These are phyloP conservation scores for Chauna torquata DNA, from an alignment of 2,113 vertebrate genomes.

Conservation along the genomic window DNA sequence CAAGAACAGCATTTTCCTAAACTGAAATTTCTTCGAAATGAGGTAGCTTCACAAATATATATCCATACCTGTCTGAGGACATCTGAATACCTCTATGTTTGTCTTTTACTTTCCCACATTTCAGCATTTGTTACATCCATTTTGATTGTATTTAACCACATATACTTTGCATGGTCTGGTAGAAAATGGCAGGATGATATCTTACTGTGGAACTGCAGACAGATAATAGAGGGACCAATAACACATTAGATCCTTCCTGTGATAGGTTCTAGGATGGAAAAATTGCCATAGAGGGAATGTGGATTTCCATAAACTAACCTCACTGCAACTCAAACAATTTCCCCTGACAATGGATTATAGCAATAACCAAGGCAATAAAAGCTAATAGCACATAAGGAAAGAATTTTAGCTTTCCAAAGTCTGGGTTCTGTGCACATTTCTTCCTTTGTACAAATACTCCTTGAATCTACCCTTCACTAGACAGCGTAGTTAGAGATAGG, in stretches of 20 bases:
- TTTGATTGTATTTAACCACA: background rate
- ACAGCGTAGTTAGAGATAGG: background rate
- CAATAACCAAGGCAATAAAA: background rate
- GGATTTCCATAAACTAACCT: background rate
- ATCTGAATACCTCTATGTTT: background rate
- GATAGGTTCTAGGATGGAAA: background rate
- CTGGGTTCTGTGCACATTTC: background rate
- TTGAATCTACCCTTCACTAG: background rate
- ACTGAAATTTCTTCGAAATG: background rate
- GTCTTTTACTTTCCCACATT: background rate
- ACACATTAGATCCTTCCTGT: background rate
- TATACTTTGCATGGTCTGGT: background rate
- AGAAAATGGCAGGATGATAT: background rate
- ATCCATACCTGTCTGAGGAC: background rate
- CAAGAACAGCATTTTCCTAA: background rate
- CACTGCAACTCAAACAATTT: background rate
- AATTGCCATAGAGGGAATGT: background rate
- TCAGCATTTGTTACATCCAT: background rate
- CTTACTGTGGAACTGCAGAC: background rate
- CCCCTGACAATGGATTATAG: background rate
- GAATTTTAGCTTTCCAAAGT: fast-evolving
- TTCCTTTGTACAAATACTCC: background rate
- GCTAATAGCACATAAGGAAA: background rate
- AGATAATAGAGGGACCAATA: background rate
- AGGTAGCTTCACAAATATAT: background rate